These are phyloP conservation scores for Ciconia boyciana DNA, from an alignment of 2,113 vertebrate genomes.

Conservation along the genomic window DNA sequence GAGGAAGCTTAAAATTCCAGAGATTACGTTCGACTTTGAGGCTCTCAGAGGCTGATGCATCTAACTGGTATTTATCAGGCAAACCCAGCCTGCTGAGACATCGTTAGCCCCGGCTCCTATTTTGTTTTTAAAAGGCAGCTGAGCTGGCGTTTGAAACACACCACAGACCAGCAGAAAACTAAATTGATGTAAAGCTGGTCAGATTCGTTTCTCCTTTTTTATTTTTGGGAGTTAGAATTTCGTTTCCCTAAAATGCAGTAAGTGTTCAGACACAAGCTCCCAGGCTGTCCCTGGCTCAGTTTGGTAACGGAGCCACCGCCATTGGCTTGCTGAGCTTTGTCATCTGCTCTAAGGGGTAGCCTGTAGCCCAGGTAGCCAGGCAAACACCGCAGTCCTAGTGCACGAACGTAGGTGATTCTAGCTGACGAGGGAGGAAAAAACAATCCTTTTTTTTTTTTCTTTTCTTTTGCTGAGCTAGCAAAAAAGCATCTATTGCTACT, in stretches of 20 bases:
- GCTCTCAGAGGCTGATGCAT: background rate
- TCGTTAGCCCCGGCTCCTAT: background rate
- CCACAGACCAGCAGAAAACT: background rate
- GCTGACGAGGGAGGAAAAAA: background rate
- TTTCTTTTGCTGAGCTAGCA: background rate
- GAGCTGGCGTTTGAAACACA: constrained; percentile 3
- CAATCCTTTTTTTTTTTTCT: background rate
- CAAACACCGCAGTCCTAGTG: background rate
- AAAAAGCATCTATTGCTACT: background rate
- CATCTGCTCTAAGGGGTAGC: background rate
- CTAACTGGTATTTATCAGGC: background rate
- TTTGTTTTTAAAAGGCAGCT: background rate
- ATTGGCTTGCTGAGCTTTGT: background rate
- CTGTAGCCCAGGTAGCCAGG: background rate
- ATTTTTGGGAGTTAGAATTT: constrained; percentile 63
- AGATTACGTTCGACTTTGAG: background rate
- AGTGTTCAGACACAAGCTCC: background rate
- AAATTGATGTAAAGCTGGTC: background rate
- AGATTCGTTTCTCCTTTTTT: constrained; percentile 75
- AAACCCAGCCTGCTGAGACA: background rate
- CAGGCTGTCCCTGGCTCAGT: background rate
- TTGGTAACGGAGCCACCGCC: background rate
- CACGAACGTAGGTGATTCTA: rapidly evolving
- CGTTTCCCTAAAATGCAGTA: constrained; percentile 69
- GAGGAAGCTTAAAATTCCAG: background rate